Percentiles rank a stretch among this genome's conserved stretches.
Conservation (phyloP, 2,888 invertebrate genomes). For the Xestia ashworthii region DNA sequence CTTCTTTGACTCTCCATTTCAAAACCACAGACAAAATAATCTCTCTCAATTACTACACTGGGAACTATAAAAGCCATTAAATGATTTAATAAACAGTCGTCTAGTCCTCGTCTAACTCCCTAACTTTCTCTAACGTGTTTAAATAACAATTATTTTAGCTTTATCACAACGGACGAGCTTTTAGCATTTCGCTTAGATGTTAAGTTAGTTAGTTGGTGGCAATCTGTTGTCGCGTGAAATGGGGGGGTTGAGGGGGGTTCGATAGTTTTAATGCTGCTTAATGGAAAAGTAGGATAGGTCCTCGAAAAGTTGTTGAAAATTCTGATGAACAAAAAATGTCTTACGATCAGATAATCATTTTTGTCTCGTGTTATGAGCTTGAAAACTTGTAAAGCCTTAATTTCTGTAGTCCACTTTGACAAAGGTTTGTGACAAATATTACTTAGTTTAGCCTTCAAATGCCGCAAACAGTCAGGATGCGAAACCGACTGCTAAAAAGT, state of each 20-base stretch:
- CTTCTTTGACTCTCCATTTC: background rate
- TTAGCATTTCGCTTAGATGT: slow-evolving; percentile 65
- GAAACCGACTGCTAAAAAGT: background rate
- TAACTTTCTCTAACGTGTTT: slow-evolving; percentile 60
- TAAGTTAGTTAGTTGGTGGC: slow-evolving; percentile 68
- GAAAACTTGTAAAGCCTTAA: background rate
- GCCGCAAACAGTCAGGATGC: background rate
- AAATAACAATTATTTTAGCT: slow-evolving; percentile 69
- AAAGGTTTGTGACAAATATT: background rate
- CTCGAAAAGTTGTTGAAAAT: background rate
- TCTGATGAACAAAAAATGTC: too few species aligned
- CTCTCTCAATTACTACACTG: background rate
- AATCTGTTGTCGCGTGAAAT: slow-evolving; percentile 40
- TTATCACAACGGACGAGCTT: slow-evolving; percentile 62
- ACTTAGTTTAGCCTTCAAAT: background rate
- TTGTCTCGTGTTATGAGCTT: background rate
- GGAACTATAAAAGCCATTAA: slow-evolving; percentile 34
- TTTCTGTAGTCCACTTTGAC: background rate
- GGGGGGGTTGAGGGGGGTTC: background rate
- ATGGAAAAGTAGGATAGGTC: background rate
- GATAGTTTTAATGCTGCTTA: slow-evolving; percentile 15
- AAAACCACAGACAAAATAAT: slow-evolving; percentile 7
- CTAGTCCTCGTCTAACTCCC: slow-evolving; percentile 30
- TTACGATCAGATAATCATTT: too few species aligned
- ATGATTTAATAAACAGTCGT: slow-evolving; percentile 54